Conservation (phyloP, 2,113 vertebrate genomes). For the Hemibagrus wyckioides region DNA sequence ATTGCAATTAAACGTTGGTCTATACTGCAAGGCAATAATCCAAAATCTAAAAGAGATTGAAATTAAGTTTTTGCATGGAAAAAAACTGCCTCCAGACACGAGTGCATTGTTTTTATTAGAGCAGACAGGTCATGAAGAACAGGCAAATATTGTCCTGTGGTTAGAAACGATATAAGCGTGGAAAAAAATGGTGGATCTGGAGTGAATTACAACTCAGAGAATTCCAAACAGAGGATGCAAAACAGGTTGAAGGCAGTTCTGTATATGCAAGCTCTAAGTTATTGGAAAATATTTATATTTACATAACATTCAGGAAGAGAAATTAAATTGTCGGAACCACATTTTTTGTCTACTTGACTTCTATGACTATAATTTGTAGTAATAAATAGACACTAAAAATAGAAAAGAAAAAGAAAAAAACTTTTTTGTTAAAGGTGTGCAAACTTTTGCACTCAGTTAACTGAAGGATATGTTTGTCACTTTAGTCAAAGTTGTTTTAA, state of each 20-base stretch:
- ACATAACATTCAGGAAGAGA: background rate
- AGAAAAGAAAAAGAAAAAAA: background rate
- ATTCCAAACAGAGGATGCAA: background rate
- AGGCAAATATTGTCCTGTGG: background rate
- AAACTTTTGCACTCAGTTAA: background rate
- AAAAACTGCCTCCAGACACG: background rate
- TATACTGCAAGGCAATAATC: background rate
- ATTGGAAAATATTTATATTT: background rate
- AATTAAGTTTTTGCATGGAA: background rate
- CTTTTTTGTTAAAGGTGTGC: background rate
- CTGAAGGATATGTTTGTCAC: no score
- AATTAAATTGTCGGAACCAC: background rate
- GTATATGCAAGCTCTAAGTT: background rate
- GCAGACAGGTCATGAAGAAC: background rate
- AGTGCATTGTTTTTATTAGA: background rate
- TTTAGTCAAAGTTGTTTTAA: background rate
- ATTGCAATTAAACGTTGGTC: background rate
- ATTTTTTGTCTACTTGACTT: background rate
- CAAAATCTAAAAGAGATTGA: background rate
- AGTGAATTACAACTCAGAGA: background rate
- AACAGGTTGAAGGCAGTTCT: background rate
- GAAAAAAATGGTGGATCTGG: background rate
- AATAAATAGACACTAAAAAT: background rate
- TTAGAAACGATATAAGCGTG: background rate
- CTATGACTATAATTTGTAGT: background rate